Conservation (phyloP, 1,140 invertebrate species). For the Whitmania pigra region DNA sequence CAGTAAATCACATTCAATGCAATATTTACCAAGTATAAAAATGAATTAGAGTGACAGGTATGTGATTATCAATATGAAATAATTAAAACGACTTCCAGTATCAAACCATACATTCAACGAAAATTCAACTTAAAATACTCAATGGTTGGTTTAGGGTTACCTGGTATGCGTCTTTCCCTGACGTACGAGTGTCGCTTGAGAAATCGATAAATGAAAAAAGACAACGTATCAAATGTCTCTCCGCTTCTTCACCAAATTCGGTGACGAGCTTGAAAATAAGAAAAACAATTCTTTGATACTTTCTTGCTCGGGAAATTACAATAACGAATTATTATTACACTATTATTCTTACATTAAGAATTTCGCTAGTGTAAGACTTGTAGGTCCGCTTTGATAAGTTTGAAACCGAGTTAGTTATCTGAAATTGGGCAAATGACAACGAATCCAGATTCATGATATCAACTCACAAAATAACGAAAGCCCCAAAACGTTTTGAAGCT, state of each 20-base stretch:
- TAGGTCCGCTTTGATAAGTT: slow-evolving; percentile 91
- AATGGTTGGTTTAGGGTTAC: slow-evolving; percentile 27
- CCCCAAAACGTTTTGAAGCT: slow-evolving; percentile 45
- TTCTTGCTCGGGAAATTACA: background rate
- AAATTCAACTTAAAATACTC: background rate
- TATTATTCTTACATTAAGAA: slow-evolving; percentile 53
- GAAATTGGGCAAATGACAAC: slow-evolving; percentile 90
- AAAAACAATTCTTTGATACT: slow-evolving; percentile 26
- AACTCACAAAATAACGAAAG: slow-evolving; percentile 52
- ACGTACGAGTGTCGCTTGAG: slow-evolving; percentile 46
- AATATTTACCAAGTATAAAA: too few relatives aligned
- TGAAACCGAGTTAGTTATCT: slow-evolving; percentile 89
- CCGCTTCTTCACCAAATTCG: slow-evolving; percentile 69
- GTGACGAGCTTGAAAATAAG: slow-evolving; percentile 54
- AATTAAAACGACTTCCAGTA: too few relatives aligned
- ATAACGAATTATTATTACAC: slow-evolving; percentile 8
- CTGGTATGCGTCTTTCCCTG: slow-evolving; percentile 45
- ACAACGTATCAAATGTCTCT: slow-evolving; percentile 71
- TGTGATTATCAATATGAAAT: too few relatives aligned
- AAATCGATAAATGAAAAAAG: slow-evolving; percentile 61
- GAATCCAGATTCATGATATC: slow-evolving; percentile 97
- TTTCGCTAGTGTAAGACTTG: slow-evolving; percentile 69
- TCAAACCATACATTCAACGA: background rate
- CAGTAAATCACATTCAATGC: too few relatives aligned
- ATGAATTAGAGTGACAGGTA: too few relatives aligned